Evolutionary conservation across 1,140 invertebrate species (phyloP).

Genomic region (Euwallacea similis): DNA sequence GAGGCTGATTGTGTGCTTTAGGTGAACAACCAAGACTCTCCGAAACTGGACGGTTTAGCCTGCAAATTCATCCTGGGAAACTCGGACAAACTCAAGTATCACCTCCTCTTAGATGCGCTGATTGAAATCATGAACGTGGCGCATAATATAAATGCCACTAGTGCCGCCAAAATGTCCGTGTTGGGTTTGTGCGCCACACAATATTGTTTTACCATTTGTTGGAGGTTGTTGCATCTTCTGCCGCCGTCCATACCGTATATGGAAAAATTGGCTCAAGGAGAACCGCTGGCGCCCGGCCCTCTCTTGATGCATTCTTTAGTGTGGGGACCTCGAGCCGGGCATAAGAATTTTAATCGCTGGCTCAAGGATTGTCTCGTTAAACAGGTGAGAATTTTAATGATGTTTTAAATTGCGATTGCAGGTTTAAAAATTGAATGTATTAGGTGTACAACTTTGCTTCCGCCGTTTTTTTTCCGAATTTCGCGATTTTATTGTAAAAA

Average conservation of each 20-base stretch:
- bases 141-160: constrained; percentile 57
- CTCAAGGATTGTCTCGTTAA: constrained; percentile 82
- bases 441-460: too few species aligned
- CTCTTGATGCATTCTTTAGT: constrained; percentile 71
- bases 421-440: too few species aligned
- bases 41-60: constrained; percentile 90
- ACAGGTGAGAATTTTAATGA: constrained; percentile 56
- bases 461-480: too few species aligned
- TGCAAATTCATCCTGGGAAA: constrained; percentile 91
- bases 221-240: constrained; percentile 76
- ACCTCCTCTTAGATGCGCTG: constrained; percentile 80
- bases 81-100: constrained; percentile 88
- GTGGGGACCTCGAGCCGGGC: constrained; percentile 71
- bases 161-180: constrained; percentile 62
- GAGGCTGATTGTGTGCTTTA: background rate
- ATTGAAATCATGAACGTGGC: constrained; percentile 77
- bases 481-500: too few species aligned
- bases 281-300: constrained; percentile 60
- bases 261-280: constrained; percentile 70
- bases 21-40: constrained; percentile 77
- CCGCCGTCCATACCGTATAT: constrained; percentile 88
- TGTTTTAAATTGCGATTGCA: too few species aligned
- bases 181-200: constrained; percentile 81
- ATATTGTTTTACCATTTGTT: constrained; percentile 87
- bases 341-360: constrained; percentile 75